Percentiles rank a stretch among this genome's conserved stretches.
Evolutionary conservation across 2,888 invertebrate species (phyloP).

Genomic region (Acholoe squamosa): DNA sequence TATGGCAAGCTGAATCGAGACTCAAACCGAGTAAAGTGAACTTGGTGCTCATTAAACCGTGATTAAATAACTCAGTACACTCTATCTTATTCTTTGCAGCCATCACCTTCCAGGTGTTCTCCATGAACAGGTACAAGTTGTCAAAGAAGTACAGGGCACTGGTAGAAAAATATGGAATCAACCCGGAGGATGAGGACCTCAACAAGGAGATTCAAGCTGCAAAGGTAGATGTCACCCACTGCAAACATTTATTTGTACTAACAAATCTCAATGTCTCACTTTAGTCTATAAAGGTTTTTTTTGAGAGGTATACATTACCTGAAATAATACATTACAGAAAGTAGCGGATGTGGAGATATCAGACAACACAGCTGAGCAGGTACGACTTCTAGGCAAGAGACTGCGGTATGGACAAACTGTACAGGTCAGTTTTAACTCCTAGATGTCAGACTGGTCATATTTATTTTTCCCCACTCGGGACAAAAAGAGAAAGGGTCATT

Average conservation of each 20-base stretch:
- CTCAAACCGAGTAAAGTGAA: too few species aligned
- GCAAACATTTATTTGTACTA: too few species aligned
- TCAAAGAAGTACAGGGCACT: conserved; percentile 66
- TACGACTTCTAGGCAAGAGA: conserved; percentile 25
- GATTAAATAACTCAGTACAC: not conserved
- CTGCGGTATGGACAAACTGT: conserved; percentile 36
- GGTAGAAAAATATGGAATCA: conserved; percentile 52
- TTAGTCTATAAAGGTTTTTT: too few species aligned
- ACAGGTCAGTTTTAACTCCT: conserved; percentile 10
- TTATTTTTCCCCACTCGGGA: not conserved
- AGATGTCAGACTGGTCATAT: not conserved
- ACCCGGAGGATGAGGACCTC: conserved; percentile 26
- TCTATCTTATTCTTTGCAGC: conserved; percentile 58
- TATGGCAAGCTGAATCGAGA: too few species aligned
- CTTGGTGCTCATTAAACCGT: too few species aligned
- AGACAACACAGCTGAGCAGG: conserved; percentile 49
- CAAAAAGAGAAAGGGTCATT: not conserved
- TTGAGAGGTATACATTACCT: too few species aligned
- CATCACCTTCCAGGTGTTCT: conserved; percentile 70
- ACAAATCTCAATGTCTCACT: too few species aligned
- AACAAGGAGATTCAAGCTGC: not conserved
- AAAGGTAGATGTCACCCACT: not conserved
- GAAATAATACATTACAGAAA: not conserved
- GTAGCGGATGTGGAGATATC: conserved; percentile 5
- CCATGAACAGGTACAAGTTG: conserved; percentile 72